Evolutionary conservation across 2,797 vertebrate species (phyloP).

Genomic region (Esox masquinongy): DNA sequence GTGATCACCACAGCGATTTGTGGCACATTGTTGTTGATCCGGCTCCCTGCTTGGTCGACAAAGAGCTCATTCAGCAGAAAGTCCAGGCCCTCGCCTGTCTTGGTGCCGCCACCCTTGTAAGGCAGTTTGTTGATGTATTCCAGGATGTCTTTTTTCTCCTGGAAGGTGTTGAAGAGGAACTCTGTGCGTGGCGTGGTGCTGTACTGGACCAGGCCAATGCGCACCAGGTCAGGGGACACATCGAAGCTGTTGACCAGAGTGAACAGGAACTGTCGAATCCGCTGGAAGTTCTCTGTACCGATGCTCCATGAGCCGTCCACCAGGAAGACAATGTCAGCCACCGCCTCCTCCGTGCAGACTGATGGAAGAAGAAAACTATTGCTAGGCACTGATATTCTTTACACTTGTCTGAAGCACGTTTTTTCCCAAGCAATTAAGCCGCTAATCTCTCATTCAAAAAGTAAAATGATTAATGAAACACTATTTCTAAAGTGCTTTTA

Average conservation of each 20-base stretch:
- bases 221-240: slow-evolving; percentile 69
- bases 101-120: slow-evolving; percentile 71
- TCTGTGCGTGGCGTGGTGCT: slow-evolving; percentile 62
- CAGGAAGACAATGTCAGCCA: slow-evolving; percentile 82
- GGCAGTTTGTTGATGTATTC: slow-evolving; percentile 61
- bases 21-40: slow-evolving; percentile 58
- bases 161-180: slow-evolving; percentile 74
- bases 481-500: background rate
- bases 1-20: slow-evolving; percentile 79
- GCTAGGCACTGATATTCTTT: slow-evolving; percentile 2
- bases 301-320: slow-evolving; percentile 80
- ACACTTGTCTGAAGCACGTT: background rate
- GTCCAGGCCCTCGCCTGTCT: slow-evolving; percentile 67
- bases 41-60: slow-evolving; percentile 62
- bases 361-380: slow-evolving; percentile 17
- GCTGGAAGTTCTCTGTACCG: slow-evolving; percentile 64
- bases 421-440: background rate
- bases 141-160: slow-evolving; percentile 60
- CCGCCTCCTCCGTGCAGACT: slow-evolving; percentile 78
- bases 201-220: slow-evolving; percentile 79
- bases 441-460: background rate
- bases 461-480: background rate
- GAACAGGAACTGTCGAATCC: slow-evolving; percentile 73
- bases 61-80: slow-evolving; percentile 78
- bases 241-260: slow-evolving; percentile 74